These are phyloP conservation scores for Nephrotoma appendiculata DNA, from an alignment of 2,888 invertebrate genomes.

Conservation along the genomic window DNA sequence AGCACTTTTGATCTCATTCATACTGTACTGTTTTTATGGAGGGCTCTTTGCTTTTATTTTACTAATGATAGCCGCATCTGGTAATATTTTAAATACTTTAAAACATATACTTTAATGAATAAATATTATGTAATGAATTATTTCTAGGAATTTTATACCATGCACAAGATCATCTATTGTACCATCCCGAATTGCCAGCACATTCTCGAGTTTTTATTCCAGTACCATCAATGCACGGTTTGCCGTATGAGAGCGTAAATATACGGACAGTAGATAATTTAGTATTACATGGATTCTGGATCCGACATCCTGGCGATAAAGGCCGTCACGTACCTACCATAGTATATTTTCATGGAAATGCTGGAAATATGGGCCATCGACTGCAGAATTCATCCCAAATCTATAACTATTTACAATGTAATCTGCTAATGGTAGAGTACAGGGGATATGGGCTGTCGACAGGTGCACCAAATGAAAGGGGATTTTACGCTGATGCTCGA, in stretches of 20 bases:
- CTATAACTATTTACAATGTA: conserved; percentile 66
- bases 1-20: conserved; percentile 55
- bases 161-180: conserved; percentile 73
- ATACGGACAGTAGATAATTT: conserved; percentile 63
- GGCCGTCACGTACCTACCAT: conserved; percentile 64
- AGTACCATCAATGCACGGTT: conserved; percentile 68
- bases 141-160: conserved; percentile 64
- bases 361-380: conserved; percentile 89
- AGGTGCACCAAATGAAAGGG: conserved; percentile 74
- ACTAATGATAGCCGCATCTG: conserved; percentile 52
- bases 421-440: conserved; percentile 87
- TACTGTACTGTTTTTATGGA: conserved; percentile 75
- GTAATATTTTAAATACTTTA: conserved; percentile 41
- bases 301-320: conserved; percentile 54
- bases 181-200: conserved; percentile 78
- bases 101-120: background rate
- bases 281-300: conserved; percentile 66
- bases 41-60: conserved; percentile 55
- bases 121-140: background rate
- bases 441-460: conserved; percentile 88
- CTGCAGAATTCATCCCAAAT: conserved; percentile 78
- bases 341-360: conserved; percentile 90
- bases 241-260: conserved; percentile 74
- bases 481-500: conserved; percentile 75
- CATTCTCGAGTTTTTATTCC: conserved; percentile 81